phyloP scores from a whole-genome alignment of 2,888 invertebrate genomes.

The Agrenia bidenticulata region DNA sequence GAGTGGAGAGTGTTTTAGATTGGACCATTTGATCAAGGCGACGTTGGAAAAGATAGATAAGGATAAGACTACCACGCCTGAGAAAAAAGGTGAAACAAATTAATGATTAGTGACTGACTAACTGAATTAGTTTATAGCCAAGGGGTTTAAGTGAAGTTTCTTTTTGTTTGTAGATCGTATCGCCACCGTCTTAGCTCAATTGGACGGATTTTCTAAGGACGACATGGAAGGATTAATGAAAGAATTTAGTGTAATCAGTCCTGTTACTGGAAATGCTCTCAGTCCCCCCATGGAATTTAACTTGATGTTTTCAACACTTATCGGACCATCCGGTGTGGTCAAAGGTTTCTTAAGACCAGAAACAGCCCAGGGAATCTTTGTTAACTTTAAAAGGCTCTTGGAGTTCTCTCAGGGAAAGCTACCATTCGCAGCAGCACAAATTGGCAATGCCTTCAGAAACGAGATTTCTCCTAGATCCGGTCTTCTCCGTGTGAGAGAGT shows the following conservation, averaged over 20 bases:
- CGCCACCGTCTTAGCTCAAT: constrained; percentile 55
- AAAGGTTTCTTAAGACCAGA: constrained; percentile 87
- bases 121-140: background rate
- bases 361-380: constrained; percentile 99
- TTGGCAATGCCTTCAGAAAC: constrained; percentile 97
- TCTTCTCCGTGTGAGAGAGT: constrained; percentile 91
- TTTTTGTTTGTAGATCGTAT: constrained; percentile 39
- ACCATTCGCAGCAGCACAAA: constrained; percentile 98
- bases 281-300: constrained; percentile 97
- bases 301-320: constrained; percentile 97
- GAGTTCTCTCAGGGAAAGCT: constrained; percentile 95
- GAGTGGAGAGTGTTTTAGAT: constrained; percentile 94
- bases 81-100: constrained; percentile 56
- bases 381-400: constrained; percentile 95
- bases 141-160: no score
- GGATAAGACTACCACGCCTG: constrained; percentile 77
- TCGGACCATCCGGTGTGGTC: constrained; percentile 87
- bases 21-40: constrained; percentile 96
- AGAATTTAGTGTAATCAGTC: constrained; percentile 91
- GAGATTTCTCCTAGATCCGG: constrained; percentile 99
- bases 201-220: constrained; percentile 88
- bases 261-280: constrained; percentile 89
- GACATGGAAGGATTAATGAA: constrained; percentile 84
- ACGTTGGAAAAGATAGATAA: constrained; percentile 80
- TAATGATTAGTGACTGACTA: background rate